Evolutionary conservation across 2,113 vertebrate species (phyloP), one percentile per base, ranked within the genome.

Genomic region (Nothobranchius furzeri): DNA sequence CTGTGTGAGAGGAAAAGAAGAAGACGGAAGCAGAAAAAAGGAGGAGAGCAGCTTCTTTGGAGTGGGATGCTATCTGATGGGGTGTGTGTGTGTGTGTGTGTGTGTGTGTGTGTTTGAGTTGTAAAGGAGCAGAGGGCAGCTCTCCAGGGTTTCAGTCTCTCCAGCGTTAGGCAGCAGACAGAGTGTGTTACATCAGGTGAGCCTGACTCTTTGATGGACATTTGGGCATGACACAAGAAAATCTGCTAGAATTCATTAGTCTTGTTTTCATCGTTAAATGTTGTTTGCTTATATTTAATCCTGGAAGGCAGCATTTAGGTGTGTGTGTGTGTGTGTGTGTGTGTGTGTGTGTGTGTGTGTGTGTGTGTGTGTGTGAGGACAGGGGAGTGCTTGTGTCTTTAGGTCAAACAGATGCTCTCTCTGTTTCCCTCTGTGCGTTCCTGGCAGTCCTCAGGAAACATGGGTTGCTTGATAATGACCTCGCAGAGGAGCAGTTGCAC

Each of bases 61-160:
- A 75, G 74, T 77, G 75, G 81, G 81, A 87, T 86, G 75, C 70
- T 81, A 59, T 77, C 70, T 50, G 66, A 72, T 75, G 75, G 83
- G 59, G 79, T 81, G 82, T 20, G 53, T 75, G 82, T 20, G 20
- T 20, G 20, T 20, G 20, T 20, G 20, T 20, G 20, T 20, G 20
- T 20, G 20, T 60, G 60, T 68, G 79, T 81, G 82, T 42, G 53
- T 75, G 82, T 60, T 57, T 68, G 72, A 81, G 74, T 76, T 78
- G 82, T 84, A 68, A 64, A 75, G 79, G 69, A 85, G 74, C 84
- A 81, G 73, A 83, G 86, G 76, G 81, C 84, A 85, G 78, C 81
- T 87, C 65, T 76, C 68, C 24, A 58, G 71, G 67, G 78, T 48
- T 58, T 78, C 50, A 64, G 6, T 79, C 63, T 69, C 65, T 66